phyloP scores from a whole-genome alignment of 2,113 vertebrate genomes.

The Solenodon paradoxus region DNA sequence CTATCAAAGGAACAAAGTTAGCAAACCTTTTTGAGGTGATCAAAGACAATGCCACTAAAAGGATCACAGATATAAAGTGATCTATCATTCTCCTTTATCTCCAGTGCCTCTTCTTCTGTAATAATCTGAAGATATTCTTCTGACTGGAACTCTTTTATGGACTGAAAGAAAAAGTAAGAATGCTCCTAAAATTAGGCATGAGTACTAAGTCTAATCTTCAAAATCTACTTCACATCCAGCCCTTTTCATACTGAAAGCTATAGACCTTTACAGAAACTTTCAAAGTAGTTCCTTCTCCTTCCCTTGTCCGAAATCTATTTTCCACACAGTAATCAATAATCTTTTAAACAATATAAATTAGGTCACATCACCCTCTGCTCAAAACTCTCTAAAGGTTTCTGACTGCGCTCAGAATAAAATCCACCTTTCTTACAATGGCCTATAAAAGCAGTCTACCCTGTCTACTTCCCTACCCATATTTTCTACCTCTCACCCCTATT shows the following conservation, averaged over 20 bases:
- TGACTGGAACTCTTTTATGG: conserved; percentile 94
- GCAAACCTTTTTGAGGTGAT: conserved; percentile 91
- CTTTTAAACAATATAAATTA: conserved; percentile 15
- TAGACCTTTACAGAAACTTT: neutral
- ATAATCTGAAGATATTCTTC: conserved; percentile 92
- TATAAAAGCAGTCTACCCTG: neutral
- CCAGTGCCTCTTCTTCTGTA: conserved; percentile 86
- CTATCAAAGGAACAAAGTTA: neutral
- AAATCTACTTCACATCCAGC: neutral
- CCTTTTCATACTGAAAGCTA: neutral
- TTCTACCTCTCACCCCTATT: neutral
- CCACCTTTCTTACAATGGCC: neutral
- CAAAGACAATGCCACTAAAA: conserved; percentile 89
- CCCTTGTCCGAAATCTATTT: neutral
- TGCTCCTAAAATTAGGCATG: neutral
- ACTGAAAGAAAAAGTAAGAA: conserved; percentile 81
- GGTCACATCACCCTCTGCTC: neutral
- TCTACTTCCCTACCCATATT: neutral
- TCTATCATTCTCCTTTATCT: conserved; percentile 90
- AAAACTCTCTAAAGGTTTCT: neutral
- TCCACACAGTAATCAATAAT: neutral
- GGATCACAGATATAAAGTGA: conserved; percentile 94
- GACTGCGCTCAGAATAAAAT: neutral
- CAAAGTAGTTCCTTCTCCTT: neutral
- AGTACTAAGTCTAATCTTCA: neutral